A percentile compares a stretch with the other conserved stretches of the same genome.
phyloP scores from a whole-genome alignment of 2,113 vertebrate species.

The Trinectes maculatus region DNA sequence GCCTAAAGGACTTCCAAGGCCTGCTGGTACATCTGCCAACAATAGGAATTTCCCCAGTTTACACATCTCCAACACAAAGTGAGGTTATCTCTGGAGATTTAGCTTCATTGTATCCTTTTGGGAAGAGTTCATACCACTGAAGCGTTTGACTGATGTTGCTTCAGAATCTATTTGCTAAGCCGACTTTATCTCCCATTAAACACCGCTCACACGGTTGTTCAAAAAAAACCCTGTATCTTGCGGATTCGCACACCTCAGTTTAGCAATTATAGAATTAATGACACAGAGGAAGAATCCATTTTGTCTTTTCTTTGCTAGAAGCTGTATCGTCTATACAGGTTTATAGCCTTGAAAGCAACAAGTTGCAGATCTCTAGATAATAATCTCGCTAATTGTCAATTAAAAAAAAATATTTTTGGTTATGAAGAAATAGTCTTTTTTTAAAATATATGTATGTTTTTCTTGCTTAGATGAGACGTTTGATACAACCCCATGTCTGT shows the following conservation, averaged over 20 bases:
- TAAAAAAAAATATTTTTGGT: too few species aligned
- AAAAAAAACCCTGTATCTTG: constrained; percentile 20
- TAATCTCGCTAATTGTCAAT: too few species aligned
- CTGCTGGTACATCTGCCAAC: constrained; percentile 80
- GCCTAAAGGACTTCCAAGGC: constrained; percentile 77
- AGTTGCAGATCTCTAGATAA: background rate
- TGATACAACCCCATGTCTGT: constrained; percentile 63
- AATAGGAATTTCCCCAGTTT: constrained; percentile 85
- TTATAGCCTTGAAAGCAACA: background rate
- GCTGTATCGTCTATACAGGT: background rate
- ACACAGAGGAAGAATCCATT: too few species aligned
- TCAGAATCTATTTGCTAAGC: constrained; percentile 40
- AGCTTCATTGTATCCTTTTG: constrained; percentile 57
- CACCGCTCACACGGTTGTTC: constrained; percentile 37
- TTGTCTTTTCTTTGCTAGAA: too few species aligned
- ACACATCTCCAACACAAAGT: constrained; percentile 67
- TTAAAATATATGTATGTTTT: too few species aligned
- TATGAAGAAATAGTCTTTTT: too few species aligned
- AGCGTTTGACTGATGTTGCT: constrained; percentile 49
- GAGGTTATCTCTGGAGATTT: constrained; percentile 63
- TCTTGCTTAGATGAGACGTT: too few species aligned
- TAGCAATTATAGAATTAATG: constrained; percentile 4
- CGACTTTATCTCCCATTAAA: constrained; percentile 53
- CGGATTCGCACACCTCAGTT: constrained; percentile 8
- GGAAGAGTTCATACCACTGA: constrained; percentile 39